Conservation (phyloP, 1,140 invertebrate genomes). For the Oedothorax gibbosus region DNA sequence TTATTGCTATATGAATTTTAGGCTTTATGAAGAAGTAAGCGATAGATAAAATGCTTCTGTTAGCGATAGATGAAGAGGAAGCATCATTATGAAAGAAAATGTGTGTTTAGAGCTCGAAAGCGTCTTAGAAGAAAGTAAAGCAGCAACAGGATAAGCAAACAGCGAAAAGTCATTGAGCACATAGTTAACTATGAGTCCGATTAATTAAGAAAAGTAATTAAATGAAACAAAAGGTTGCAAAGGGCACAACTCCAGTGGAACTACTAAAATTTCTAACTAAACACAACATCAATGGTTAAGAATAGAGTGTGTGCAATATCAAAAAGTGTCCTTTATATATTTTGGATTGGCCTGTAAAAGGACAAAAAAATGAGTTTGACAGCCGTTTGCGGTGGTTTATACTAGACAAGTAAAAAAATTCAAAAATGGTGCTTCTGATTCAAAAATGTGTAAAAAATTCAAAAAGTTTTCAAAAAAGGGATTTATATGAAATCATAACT, state of each 20-base stretch:
- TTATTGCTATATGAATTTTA: too few species aligned
- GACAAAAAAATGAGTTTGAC: not conserved
- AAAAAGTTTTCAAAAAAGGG: not conserved
- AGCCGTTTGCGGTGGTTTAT: not conserved
- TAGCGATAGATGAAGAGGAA: slow-evolving; percentile 44
- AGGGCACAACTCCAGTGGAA: slow-evolving; percentile 51
- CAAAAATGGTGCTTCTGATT: slow-evolving; percentile 29
- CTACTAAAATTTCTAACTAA: slow-evolving; percentile 53
- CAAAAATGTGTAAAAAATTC: slow-evolving; percentile 10
- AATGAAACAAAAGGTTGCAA: slow-evolving; percentile 45
- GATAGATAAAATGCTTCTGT: slow-evolving; percentile 35
- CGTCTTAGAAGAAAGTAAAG: slow-evolving; percentile 45
- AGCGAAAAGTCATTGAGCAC: slow-evolving; percentile 47
- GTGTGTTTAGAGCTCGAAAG: slow-evolving; percentile 3
- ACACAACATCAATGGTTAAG: slow-evolving; percentile 53
- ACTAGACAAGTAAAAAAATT: not conserved
- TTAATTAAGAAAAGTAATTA: slow-evolving; percentile 26
- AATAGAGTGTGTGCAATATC: slow-evolving; percentile 34
- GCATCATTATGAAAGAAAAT: slow-evolving; percentile 31
- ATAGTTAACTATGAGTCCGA: slow-evolving; percentile 47
- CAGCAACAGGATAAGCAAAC: slow-evolving; percentile 53
- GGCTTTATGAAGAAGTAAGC: too few species aligned
- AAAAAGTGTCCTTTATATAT: slow-evolving; percentile 3
- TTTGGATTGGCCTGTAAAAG: not conserved
- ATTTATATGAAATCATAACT: not conserved